Evolutionary conservation across 1,140 invertebrate genomes (phyloP).

Genomic region (Macrotrachela quadricornifera): DNA sequence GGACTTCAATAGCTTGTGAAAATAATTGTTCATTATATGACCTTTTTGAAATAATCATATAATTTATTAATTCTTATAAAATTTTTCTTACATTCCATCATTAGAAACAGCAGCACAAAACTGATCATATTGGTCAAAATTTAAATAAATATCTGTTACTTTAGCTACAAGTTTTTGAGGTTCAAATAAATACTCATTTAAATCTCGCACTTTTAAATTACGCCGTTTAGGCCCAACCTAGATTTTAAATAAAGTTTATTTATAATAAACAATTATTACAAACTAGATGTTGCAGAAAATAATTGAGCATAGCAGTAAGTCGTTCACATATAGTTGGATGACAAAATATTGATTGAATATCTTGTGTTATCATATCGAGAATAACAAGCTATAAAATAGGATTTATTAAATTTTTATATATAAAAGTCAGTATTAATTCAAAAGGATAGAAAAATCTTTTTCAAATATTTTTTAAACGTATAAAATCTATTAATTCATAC

Average conservation of each 20-base stretch:
- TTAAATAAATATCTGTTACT: constrained; percentile 73
- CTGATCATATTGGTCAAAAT: constrained; percentile 45
- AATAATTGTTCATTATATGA: constrained; percentile 42
- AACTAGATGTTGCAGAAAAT: constrained; percentile 68
- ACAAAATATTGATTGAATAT: constrained; percentile 66
- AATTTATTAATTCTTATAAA: too few relatives aligned
- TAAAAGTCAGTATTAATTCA: too few relatives aligned
- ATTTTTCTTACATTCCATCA: constrained; percentile 36
- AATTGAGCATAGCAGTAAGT: constrained; percentile 80
- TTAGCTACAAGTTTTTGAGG: constrained; percentile 64
- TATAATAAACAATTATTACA: constrained; percentile 9
- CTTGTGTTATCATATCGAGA: constrained; percentile 41
- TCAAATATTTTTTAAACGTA: constrained; percentile 53
- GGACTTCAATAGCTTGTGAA: constrained; percentile 40
- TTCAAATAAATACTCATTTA: constrained; percentile 72
- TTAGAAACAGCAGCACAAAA: constrained; percentile 69
- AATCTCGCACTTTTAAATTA: constrained; percentile 45
- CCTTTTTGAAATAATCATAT: constrained; percentile 34
- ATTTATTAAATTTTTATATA: too few relatives aligned
- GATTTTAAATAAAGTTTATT: too few relatives aligned
- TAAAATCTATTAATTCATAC: constrained; percentile 66
- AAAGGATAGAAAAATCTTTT: too few relatives aligned
- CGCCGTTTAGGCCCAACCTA: constrained; percentile 23
- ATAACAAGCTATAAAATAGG: too few relatives aligned
- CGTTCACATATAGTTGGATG: constrained; percentile 73